These are phyloP conservation scores for Chloromyia formosa DNA, from an alignment of 2,888 invertebrate species.

Conservation along the genomic window DNA sequence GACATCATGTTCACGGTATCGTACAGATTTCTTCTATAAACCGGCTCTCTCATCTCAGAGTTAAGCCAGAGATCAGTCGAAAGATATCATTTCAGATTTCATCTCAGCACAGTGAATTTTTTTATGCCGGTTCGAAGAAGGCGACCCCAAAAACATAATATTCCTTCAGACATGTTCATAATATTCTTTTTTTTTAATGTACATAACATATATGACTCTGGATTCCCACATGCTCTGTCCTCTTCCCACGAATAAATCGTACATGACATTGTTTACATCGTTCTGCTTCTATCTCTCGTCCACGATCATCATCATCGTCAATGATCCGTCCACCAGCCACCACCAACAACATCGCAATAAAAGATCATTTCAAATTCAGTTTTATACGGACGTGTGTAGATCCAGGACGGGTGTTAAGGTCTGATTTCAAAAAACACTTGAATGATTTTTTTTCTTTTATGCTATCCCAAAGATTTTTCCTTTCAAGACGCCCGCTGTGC, in stretches of 20 bases:
- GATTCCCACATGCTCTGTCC: constrained; percentile 17
- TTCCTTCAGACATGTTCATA: constrained; percentile 16
- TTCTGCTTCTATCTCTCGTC: neutral
- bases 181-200: neutral
- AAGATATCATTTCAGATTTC: too few species aligned
- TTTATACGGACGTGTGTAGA: neutral
- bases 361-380: neutral
- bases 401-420: constrained; percentile 35
- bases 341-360: neutral
- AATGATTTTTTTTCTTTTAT: constrained; percentile 24
- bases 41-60: neutral
- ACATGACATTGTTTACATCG: constrained; percentile 31
- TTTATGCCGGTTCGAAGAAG: neutral
- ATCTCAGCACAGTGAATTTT: neutral
- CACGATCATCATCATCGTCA: constrained; percentile 6
- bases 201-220: neutral
- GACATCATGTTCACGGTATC: neutral
- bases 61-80: too few species aligned
- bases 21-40: constrained; percentile 14
- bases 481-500: constrained; percentile 42
- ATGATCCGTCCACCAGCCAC: neutral
- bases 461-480: constrained; percentile 5
- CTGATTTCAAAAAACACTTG: constrained; percentile 42
- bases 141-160: neutral
- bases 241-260: constrained; percentile 31